phyloP scores from a whole-genome alignment of 2,888 invertebrate genomes.

The Ephialtes manifestator region DNA sequence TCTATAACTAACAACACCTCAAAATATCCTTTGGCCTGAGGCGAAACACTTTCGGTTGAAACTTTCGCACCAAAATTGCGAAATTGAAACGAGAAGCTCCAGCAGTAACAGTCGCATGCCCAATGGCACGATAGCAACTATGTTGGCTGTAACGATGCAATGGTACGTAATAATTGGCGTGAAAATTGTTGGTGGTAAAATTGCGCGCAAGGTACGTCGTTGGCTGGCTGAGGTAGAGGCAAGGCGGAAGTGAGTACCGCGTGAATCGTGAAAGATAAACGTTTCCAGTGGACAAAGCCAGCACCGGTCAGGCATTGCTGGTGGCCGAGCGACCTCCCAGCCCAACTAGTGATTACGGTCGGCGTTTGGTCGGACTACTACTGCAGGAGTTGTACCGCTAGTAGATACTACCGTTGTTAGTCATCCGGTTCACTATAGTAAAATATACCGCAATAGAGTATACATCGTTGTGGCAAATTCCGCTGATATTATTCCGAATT shows the following conservation, averaged over 20 bases:
- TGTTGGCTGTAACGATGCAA: not conserved
- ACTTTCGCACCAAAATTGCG: not conserved
- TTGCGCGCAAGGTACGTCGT: conserved; percentile 21
- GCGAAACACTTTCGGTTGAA: not conserved
- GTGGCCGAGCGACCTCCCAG: conserved; percentile 5
- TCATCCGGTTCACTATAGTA: conserved; percentile 2
- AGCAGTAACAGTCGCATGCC: not conserved
- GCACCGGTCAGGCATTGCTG: conserved; percentile 31
- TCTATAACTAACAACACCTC: not conserved
- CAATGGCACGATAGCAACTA: not conserved
- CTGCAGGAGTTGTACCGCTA: not conserved
- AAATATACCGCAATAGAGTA: conserved; percentile 7
- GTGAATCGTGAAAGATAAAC: conserved; percentile 42
- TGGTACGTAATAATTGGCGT: conserved; percentile 12
- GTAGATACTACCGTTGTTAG: conserved; percentile 22
- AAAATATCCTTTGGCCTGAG: not conserved
- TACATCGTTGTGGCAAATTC: conserved; percentile 21
- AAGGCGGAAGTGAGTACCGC: conserved; percentile 24
- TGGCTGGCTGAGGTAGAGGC: conserved; percentile 3
- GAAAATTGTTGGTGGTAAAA: not conserved
- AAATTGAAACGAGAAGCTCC: not conserved
- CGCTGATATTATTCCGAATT: conserved; percentile 25
- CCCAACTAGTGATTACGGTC: conserved; percentile 42
- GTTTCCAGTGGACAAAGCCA: conserved; percentile 44
- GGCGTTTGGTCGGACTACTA: conserved; percentile 11